Evolutionary conservation across 2,888 invertebrate genomes (phyloP), one percentile per base, ranked within the genome.

Genomic region (Eupithecia abbreviata): DNA sequence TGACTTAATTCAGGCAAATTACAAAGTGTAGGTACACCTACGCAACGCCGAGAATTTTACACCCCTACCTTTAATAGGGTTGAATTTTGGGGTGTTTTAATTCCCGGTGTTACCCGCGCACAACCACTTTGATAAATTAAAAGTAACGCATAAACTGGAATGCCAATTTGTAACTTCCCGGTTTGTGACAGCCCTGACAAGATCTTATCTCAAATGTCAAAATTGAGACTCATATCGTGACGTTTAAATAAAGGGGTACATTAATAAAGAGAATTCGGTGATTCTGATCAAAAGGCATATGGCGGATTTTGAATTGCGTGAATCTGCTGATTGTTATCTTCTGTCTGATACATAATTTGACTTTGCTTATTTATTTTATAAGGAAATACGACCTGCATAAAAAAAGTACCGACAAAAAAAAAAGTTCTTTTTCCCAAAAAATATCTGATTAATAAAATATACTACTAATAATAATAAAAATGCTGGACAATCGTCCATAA

Each of bases 91-190:
- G 82, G 82, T 77, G 81, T 84, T 84, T 83, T 85, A 84, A 79
- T 81, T 80, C 78, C 77, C 79, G 41, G 76, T 69, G 76, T 81
- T 79, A 81, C 86, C 86, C 87, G 84, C 82, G 84, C 86, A 82
- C 81, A 80, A 77, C 77, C 86, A 87, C 86, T 87, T 87, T 87
- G 86, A 83, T 83, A 88, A 86, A 88, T 88, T 87, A 88, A 88
- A 81, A 80, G 80, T 84, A 77, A 82, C 79, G 75, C 84, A 84
- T 83, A 85, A 86, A 85, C 80, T 80, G 78, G 83, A 80, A 80
- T 81, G 83, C 81, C 86, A 87, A 87, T 87, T 85, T 85, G 85
- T 85, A 83, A 86, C 83, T 82, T 82, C 79, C 77, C 71, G 76
- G 71, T 78, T 72, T 80, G 82, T 80, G 83, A 83, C 84, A 83